phyloP scores from a whole-genome alignment of 2,113 vertebrate genomes.

The rabbit (Oryctolagus cuniculus) region DNA sequence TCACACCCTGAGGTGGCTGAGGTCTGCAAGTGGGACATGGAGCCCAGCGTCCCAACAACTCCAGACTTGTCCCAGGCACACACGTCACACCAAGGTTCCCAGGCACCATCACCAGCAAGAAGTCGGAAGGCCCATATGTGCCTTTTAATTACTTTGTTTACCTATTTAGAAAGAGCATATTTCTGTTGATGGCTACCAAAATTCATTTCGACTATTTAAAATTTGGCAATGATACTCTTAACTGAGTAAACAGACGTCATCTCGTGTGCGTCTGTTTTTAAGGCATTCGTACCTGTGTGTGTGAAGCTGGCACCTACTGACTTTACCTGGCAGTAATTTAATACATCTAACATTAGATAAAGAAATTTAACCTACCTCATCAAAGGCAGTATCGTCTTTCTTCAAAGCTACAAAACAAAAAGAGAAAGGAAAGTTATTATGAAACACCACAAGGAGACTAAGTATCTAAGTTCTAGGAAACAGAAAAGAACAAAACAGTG shows the following conservation, averaged over 20 bases:
- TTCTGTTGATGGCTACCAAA: slow-evolving; percentile 21
- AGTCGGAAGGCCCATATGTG: fast-evolving
- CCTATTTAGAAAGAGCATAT: slow-evolving; percentile 34
- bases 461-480: slow-evolving; percentile 65
- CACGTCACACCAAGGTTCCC: background rate
- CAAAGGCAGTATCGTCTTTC: slow-evolving; percentile 96
- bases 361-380: slow-evolving; percentile 93
- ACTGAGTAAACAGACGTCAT: background rate
- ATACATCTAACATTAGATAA: slow-evolving; percentile 70
- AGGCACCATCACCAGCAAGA: background rate
- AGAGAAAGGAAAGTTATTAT: slow-evolving; percentile 84
- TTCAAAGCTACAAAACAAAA: slow-evolving; percentile 95
- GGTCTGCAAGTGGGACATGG: background rate
- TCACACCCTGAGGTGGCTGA: background rate
- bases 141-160: background rate
- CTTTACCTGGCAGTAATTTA: slow-evolving; percentile 71
- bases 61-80: background rate
- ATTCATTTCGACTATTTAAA: slow-evolving; percentile 44
- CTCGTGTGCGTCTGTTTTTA: background rate
- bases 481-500: background rate
- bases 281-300: background rate
- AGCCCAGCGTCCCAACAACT: background rate
- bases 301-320: slow-evolving; percentile 60
- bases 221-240: background rate
- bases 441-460: slow-evolving; percentile 72